phyloP scores from a whole-genome alignment of 2,888 invertebrate species.

The Zootermopsis nevadensis region DNA sequence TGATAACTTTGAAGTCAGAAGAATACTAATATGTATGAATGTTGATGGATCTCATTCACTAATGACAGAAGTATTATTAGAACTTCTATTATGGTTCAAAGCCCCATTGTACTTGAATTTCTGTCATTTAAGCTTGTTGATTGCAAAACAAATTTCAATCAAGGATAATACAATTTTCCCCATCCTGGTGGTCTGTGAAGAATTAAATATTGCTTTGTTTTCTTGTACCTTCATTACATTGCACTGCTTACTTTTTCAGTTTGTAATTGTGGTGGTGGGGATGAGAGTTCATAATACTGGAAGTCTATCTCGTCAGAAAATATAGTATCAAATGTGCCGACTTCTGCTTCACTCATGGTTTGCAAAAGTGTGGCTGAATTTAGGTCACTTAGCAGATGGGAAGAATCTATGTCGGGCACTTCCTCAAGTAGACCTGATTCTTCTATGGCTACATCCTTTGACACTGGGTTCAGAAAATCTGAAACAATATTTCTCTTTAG shows the following conservation, averaged over 20 bases:
- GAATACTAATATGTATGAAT: too few species aligned
- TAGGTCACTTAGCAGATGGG: conserved; percentile 66
- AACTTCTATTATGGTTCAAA: too few species aligned
- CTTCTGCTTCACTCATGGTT: conserved; percentile 66
- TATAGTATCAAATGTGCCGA: conserved; percentile 62
- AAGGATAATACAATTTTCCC: too few species aligned
- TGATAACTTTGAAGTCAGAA: neutral
- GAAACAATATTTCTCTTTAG: conserved; percentile 53
- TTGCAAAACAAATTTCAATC: too few species aligned
- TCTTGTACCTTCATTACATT: neutral
- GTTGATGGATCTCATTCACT: too few species aligned
- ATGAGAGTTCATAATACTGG: conserved; percentile 51
- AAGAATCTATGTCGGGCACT: conserved; percentile 60
- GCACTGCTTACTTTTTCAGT: neutral
- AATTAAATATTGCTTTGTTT: too few species aligned
- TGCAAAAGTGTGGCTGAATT: conserved; percentile 66
- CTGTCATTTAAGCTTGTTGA: too few species aligned
- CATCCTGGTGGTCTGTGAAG: too few species aligned
- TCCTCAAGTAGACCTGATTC: conserved; percentile 77
- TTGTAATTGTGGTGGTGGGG: conserved; percentile 32
- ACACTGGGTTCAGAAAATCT: conserved; percentile 73
- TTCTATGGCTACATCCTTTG: conserved; percentile 81
- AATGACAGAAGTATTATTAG: too few species aligned
- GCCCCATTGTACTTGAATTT: too few species aligned
- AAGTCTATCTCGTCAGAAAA: conserved; percentile 53